A percentile compares a stretch with the other conserved stretches of the same genome.
Conservation (phyloP, 2,797 vertebrate species). For the Lutjanus campechanus region DNA sequence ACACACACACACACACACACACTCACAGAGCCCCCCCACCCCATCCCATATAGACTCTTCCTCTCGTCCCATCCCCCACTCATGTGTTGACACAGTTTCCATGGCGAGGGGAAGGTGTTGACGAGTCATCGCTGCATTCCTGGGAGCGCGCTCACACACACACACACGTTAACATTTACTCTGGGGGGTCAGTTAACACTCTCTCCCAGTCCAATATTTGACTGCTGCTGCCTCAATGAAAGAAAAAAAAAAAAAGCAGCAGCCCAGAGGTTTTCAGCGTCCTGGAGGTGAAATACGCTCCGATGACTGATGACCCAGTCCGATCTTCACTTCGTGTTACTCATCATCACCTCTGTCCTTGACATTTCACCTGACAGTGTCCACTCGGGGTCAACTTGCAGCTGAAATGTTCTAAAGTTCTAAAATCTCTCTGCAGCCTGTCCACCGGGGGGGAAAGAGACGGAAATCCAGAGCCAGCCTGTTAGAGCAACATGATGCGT, state of each 20-base stretch:
- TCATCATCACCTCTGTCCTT: slow-evolving; percentile 5
- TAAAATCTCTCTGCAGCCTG: no score
- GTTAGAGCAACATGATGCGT: background rate
- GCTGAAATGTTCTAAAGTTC: background rate
- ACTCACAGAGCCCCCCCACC: background rate
- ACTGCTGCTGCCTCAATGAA: slow-evolving; percentile 12
- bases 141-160: slow-evolving; percentile 25
- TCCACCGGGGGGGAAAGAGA: no score
- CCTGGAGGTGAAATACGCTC: slow-evolving; percentile 1
- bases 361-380: slow-evolving; percentile 8
- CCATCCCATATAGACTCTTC: slow-evolving; percentile 8
- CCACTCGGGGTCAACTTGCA: background rate
- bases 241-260: background rate
- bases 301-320: background rate
- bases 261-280: slow-evolving; percentile 2
- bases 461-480: no score
- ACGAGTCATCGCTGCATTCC: slow-evolving; percentile 58
- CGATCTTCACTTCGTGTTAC: background rate
- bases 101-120: slow-evolving; percentile 69
- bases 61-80: slow-evolving; percentile 27
- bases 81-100: slow-evolving; percentile 79
- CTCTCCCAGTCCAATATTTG: slow-evolving; percentile 39
- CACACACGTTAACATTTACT: slow-evolving; percentile 8
- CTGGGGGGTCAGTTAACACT: slow-evolving; percentile 43
- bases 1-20: slow-evolving; percentile 5